These are phyloP conservation scores for Petrolisthes cinctipes DNA, from an alignment of 2,888 invertebrate species.

Conservation along the genomic window DNA sequence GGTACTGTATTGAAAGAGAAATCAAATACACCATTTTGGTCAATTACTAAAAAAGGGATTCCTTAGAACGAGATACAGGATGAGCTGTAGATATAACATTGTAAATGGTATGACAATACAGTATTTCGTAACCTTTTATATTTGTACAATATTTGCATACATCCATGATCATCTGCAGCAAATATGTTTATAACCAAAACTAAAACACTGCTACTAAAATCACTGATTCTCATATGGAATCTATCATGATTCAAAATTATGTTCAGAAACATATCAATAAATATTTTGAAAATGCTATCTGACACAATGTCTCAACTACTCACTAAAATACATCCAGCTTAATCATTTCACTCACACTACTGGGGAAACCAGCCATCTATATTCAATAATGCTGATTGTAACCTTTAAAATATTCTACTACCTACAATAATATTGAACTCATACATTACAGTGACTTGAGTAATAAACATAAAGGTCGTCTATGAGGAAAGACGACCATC, in stretches of 20 bases:
- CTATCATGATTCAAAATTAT: not conserved
- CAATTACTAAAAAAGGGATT: too few relatives aligned
- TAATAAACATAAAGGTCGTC: not conserved
- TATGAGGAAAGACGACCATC: not conserved
- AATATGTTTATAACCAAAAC: not conserved
- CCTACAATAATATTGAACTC: not conserved
- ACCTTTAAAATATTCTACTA: not conserved
- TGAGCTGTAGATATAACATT: too few relatives aligned
- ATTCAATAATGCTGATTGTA: conserved; percentile 12
- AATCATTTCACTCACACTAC: not conserved
- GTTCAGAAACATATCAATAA: not conserved
- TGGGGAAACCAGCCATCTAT: not conserved
- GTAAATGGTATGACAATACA: too few relatives aligned
- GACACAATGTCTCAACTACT: not conserved
- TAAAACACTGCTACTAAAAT: not conserved
- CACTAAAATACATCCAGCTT: not conserved
- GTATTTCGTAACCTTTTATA: not conserved
- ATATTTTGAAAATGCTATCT: not conserved
- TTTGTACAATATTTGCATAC: not conserved
- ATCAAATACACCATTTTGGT: too few relatives aligned
- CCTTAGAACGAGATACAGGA: too few relatives aligned
- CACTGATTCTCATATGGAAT: too few relatives aligned
- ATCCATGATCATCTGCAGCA: not conserved
- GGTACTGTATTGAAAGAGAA: too few relatives aligned
- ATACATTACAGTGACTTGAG: not conserved